Percentiles rank a stretch among this genome's conserved stretches.
Evolutionary conservation across 1,140 invertebrate genomes (phyloP).

Genomic region (Saxidomus purpurata): DNA sequence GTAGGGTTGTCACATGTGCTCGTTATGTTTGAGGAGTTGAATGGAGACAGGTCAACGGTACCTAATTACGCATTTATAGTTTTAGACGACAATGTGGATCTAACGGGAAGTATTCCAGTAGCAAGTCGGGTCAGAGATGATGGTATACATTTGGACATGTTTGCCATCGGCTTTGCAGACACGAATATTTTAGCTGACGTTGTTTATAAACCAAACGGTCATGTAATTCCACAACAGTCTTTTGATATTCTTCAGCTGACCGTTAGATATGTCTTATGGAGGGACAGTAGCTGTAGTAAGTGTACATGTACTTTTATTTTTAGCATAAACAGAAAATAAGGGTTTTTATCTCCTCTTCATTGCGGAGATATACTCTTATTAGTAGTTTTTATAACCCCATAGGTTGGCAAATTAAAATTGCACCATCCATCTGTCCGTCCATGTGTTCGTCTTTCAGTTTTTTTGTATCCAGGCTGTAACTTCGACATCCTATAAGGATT

Average conservation of each 20-base stretch:
- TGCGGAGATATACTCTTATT: too few relatives aligned
- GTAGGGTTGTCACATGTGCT: background rate
- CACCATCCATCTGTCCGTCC: too few relatives aligned
- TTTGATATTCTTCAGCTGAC: background rate
- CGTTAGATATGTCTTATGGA: conserved; percentile 3
- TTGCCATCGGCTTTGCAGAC: background rate
- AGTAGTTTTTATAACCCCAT: too few relatives aligned
- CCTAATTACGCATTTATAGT: background rate
- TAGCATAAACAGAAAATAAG: too few relatives aligned
- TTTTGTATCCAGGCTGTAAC: too few relatives aligned
- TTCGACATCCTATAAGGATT: too few relatives aligned
- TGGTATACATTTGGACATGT: background rate
- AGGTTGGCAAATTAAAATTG: too few relatives aligned
- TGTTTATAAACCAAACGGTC: background rate
- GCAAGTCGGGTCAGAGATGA: background rate
- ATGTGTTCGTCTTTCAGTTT: too few relatives aligned
- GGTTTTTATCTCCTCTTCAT: too few relatives aligned
- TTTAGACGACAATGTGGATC: background rate
- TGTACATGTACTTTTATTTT: too few relatives aligned
- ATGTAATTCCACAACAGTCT: background rate
- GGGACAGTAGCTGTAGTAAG: background rate
- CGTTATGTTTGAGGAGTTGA: background rate
- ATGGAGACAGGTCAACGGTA: background rate
- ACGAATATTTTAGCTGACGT: background rate
- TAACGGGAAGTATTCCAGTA: background rate